Evolutionary conservation across 1,140 invertebrate genomes (phyloP).

Genomic region (Coptotermes formosanus): DNA sequence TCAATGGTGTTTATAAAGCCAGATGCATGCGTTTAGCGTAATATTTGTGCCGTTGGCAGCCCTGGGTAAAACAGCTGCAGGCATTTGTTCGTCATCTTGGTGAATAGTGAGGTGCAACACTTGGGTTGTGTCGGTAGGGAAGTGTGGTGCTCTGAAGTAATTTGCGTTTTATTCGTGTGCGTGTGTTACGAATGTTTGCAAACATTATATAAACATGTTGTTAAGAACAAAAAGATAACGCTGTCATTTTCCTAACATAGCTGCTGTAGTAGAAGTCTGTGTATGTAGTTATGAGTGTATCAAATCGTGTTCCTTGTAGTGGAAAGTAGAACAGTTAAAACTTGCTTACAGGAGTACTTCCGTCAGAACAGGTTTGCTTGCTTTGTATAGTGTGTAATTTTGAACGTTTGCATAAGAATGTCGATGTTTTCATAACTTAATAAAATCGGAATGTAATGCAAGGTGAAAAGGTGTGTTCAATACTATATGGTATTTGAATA

Average conservation of each 20-base stretch:
- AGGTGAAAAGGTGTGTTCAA: background rate
- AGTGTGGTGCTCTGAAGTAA: background rate
- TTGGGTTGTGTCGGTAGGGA: conserved; percentile 26
- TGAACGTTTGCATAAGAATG: background rate
- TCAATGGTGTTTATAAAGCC: background rate
- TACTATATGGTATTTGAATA: background rate
- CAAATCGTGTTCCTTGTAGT: conserved; percentile 15
- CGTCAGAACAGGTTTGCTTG: conserved; percentile 16
- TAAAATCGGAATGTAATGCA: too few relatives aligned
- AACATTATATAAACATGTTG: conserved; percentile 25
- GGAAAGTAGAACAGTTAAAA: conserved; percentile 25
- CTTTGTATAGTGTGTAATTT: background rate
- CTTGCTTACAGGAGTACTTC: background rate
- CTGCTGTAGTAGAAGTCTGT: background rate
- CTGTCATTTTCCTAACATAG: background rate
- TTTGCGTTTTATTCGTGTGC: conserved; percentile 17
- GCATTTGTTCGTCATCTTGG: conserved; percentile 27
- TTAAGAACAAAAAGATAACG: conserved; percentile 33
- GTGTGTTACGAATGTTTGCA: conserved; percentile 31
- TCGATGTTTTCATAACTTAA: background rate
- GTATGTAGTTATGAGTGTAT: conserved; percentile 22
- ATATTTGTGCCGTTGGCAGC: background rate
- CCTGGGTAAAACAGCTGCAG: background rate
- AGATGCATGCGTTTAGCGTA: background rate
- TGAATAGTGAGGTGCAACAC: conserved; percentile 27